These are phyloP conservation scores for Anoplius nigerrimus DNA, from an alignment of 2,888 invertebrate genomes.

Conservation along the genomic window DNA sequence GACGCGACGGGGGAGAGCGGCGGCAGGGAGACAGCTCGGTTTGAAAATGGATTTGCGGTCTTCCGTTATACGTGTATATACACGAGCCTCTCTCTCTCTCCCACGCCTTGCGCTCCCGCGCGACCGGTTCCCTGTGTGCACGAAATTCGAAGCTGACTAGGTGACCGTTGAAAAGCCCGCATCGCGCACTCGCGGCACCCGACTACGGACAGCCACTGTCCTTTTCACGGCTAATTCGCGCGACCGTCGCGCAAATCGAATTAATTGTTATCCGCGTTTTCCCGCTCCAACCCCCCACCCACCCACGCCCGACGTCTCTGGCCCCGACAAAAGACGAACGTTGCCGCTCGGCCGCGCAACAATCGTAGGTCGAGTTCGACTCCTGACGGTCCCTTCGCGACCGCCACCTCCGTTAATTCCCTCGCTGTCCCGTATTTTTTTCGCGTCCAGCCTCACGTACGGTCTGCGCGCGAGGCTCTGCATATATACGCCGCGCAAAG, in stretches of 20 bases:
- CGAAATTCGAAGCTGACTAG: neutral
- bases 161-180: constrained; percentile 16
- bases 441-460: constrained; percentile 15
- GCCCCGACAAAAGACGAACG: no score
- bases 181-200: constrained; percentile 4
- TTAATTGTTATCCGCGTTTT: constrained; percentile 55
- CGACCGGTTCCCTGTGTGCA: neutral
- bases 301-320: no score
- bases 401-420: no score
- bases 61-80: constrained; percentile 7
- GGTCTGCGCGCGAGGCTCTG: constrained; percentile 14
- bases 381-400: no score
- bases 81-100: neutral
- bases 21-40: constrained; percentile 23
- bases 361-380: neutral
- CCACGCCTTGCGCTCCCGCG: neutral
- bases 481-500: no score
- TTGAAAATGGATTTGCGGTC: constrained; percentile 53
- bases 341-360: no score
- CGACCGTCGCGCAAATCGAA: constrained; percentile 49
- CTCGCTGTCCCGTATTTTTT: no score
- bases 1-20: constrained; percentile 14
- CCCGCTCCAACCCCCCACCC: no score
- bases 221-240: constrained; percentile 56
- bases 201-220: constrained; percentile 53